Percentiles rank a stretch among this genome's conserved stretches.
These are phyloP conservation scores for Pygocentrus nattereri DNA, from an alignment of 2,797 vertebrate species.

Conservation along the genomic window DNA sequence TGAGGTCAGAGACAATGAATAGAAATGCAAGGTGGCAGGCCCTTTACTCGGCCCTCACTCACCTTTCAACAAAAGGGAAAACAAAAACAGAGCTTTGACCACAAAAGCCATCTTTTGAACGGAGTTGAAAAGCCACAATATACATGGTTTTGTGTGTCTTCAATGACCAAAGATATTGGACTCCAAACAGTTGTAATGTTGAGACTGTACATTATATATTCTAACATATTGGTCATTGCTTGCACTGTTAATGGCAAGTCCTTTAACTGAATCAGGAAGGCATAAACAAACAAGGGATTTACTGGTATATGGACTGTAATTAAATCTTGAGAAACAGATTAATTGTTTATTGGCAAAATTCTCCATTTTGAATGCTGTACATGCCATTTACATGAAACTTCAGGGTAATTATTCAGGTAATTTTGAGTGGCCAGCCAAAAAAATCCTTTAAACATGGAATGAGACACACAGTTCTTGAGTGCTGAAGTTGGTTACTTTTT, in stretches of 20 bases:
- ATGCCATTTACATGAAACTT: no score
- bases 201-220: not conserved
- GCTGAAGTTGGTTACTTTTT: no score
- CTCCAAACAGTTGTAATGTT: not conserved
- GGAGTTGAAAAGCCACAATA: not conserved
- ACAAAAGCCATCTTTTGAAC: conserved; percentile 10
- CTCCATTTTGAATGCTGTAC: no score
- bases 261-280: not conserved
- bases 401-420: no score
- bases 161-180: not conserved
- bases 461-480: no score
- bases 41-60: conserved; percentile 47
- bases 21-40: conserved; percentile 43
- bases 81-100: conserved; percentile 41
- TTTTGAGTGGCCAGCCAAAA: no score
- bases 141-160: not conserved
- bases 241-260: not conserved
- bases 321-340: no score
- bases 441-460: no score
- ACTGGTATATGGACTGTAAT: no score
- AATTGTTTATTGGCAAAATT: no score
- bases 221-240: not conserved
- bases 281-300: not conserved
- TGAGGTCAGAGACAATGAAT: conserved; percentile 53
- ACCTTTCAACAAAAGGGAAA: conserved; percentile 41